Base-by-base conservation (phyloP, 2,113 vertebrate species). In the Heterochromis multidens region DNA sequence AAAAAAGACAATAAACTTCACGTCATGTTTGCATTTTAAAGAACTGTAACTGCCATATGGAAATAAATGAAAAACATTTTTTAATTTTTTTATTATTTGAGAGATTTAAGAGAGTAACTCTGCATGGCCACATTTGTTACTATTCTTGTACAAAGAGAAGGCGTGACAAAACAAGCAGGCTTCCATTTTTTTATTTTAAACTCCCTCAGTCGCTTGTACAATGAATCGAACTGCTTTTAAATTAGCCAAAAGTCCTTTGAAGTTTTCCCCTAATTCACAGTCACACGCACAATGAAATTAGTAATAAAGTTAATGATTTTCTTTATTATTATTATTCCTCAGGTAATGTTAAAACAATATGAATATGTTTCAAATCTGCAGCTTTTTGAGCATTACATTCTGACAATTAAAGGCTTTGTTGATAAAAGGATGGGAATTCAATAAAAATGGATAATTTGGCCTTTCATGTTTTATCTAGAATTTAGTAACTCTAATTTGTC, bases 81-180 rank as follows among this genome's bases (percentile, higher is more conserved):
- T n/a, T n/a, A n/a, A n/a, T n/a, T n/a, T n/a, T n/a, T n/a, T n/a
- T n/a, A n/a, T n/a, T n/a, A n/a, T n/a, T n/a, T n/a, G n/a, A n/a
- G n/a, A n/a, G n/a, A n/a, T 72, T 70, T 72, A 0, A 49, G 65
- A 72, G 65, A 72, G 65, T 12, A 49, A 49, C 40, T 67, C 3
- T 72, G 40, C 9, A 3, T 72, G 25, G 40, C 23, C 40, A 49
- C 0, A 49, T 72, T 72, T 49, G 23, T 29, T 72, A 19, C 0
- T 1, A 49, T 72, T 40, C 40, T 70, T 70, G 14, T 70, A 35
- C 14, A 0, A 49, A 80, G 60, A 40, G 79, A 54, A 56, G 23
- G 3, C n/a, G 21, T 33, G 0, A 52, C 1, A 54, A 25, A 72
- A 72, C 1, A 1, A 72, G 37, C 16, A 29, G 23, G 40, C 46